Base-by-base conservation (phyloP, 2,113 vertebrate species). In the Tyrannus savana region DNA sequence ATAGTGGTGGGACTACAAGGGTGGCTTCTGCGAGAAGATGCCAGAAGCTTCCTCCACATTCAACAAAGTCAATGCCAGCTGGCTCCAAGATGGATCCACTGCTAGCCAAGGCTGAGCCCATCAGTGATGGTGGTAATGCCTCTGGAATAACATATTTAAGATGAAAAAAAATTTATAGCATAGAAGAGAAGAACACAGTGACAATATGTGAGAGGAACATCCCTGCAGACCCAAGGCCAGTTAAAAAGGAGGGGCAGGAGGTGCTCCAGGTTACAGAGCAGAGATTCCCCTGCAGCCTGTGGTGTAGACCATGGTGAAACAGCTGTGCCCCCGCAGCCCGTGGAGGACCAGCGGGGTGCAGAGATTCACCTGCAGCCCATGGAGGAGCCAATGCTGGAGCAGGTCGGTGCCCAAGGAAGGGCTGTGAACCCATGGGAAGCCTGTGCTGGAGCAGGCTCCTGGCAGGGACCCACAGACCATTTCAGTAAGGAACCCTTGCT, bases 71-170 rank as follows among this genome's bases (percentile, higher is more conserved):
- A 62, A 25, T 41, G 30, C 14, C 62, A 69, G 17, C 19, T 8
- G 13, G 24, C 21, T 69, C 41, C 47, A 41, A 41, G 25, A 47
- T 0, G 1, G 41, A 35, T 52, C 33, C 8, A 3, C 9, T 2
- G 0, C n/a, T 41, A 47, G 30, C 47, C 79, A 47, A 49, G 37
- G 22, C 14, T 1, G 1, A 73, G 28, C 27, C 37, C 52, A 44
- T 19, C 33, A 59, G 21, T 33, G 28, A 4, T 21, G 14, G 14
- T 22, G 14, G 14, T 15, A 55, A 41, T 0, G 0, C 9, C n/a
- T 47, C 55, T 62, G 19, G 25, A 21, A 35, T 7, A 47, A 35
- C 19, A 22, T 4, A 68, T 35, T 16, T 15, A 22, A 55, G n/a
- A 53, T 22, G 6, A 10, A 52, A 41, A 49, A 52, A 19, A 69